Percentiles rank a stretch among this genome's conserved stretches.
Conservation (phyloP, 2,113 vertebrate genomes). For the Gopherus evgoodei region DNA sequence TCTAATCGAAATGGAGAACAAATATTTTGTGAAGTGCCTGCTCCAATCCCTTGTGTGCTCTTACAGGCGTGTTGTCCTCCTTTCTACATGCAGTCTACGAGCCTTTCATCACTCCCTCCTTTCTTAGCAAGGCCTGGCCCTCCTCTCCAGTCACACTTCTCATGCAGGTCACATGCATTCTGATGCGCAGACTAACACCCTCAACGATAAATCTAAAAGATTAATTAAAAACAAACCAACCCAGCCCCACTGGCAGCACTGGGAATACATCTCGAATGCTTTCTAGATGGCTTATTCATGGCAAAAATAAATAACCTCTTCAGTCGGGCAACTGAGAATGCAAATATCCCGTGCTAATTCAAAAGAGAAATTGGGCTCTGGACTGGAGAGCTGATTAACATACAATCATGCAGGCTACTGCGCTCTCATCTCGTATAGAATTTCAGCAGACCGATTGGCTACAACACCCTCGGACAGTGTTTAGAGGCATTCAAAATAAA, state of each 20-base stretch:
- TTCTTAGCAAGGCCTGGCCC: conserved; percentile 8
- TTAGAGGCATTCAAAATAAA: conserved; percentile 20
- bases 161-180: conserved; percentile 68
- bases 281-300: conserved; percentile 49
- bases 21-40: conserved; percentile 15
- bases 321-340: conserved; percentile 68
- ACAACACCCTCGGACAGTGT: not conserved
- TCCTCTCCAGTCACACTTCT: conserved; percentile 28
- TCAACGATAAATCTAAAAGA: conserved; percentile 69
- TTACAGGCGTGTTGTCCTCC: not conserved
- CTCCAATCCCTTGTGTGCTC: conserved; percentile 3
- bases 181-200: conserved; percentile 59
- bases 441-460: not conserved
- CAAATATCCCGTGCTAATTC: conserved; percentile 55
- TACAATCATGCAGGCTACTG: not conserved
- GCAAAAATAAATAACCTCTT: conserved; percentile 65
- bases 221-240: conserved; percentile 55
- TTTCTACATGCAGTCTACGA: not conserved
- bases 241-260: conserved; percentile 46
- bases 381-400: conserved; percentile 55
- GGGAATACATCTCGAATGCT: conserved; percentile 16
- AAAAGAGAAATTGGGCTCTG: conserved; percentile 52
- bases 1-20: conserved; percentile 1
- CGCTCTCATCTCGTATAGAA: not conserved
- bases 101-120: conserved; percentile 9